Percentiles rank a stretch among this genome's conserved stretches.
These are phyloP conservation scores for Trematocara macrostoma DNA, from an alignment of 2,113 vertebrate species.

Conservation along the genomic window DNA sequence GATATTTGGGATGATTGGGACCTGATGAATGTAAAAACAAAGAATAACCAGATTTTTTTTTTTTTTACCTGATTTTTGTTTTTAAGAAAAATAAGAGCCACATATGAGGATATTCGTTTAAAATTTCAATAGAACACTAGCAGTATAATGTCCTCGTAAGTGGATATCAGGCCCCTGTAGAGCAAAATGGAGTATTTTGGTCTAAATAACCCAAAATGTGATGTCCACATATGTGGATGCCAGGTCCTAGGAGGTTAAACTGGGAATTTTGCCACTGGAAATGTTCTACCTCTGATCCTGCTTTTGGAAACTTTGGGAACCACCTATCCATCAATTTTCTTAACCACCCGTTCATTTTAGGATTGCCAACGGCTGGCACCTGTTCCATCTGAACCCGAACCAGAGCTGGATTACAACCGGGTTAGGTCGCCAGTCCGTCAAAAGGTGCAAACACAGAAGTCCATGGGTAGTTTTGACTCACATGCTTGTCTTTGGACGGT, in stretches of 20 bases:
- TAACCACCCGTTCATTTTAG: neutral
- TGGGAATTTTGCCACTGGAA: rapidly evolving
- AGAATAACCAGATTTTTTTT: no score
- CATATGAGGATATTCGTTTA: no score
- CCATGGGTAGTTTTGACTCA: neutral
- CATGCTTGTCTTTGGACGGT: neutral
- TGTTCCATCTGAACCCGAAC: neutral
- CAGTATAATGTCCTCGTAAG: no score
- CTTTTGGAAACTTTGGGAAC: neutral
- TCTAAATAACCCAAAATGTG: no score
- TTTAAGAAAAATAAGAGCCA: no score
- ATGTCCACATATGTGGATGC: no score
- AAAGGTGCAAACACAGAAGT: neutral
- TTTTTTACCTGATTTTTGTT: no score
- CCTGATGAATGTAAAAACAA: no score
- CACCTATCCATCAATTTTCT: neutral
- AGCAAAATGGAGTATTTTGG: no score
- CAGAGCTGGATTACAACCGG: neutral
- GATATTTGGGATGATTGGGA: no score
- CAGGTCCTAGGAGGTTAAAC: neutral
- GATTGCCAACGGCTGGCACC: neutral
- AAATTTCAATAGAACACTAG: no score
- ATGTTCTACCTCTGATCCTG: neutral
- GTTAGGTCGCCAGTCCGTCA: rapidly evolving
- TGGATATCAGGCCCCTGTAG: no score